Conservation (phyloP, 2,113 vertebrate genomes). For the Conger conger region DNA sequence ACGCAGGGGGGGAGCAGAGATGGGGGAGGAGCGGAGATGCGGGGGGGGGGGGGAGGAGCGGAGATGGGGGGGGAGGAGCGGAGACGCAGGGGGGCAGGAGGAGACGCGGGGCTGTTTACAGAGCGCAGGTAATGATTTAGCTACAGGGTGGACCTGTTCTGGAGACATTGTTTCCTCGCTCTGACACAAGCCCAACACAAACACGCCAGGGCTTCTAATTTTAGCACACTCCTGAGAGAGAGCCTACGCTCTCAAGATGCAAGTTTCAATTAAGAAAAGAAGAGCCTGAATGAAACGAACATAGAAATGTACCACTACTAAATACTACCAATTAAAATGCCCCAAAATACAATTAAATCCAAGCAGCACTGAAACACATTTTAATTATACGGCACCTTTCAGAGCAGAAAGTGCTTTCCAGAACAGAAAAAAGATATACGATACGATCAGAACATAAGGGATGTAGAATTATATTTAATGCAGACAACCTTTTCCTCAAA, state of each 20-base stretch:
- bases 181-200: constrained; percentile 8
- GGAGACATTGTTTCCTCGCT: constrained; percentile 1
- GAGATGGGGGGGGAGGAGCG: background rate
- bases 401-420: too few species aligned
- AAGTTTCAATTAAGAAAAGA: background rate
- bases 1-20: too few species aligned
- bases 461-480: too few species aligned
- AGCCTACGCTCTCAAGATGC: background rate
- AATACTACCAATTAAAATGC: too few species aligned
- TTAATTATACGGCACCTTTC: too few species aligned
- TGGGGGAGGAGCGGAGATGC: too few species aligned
- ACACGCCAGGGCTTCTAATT: constrained; percentile 1
- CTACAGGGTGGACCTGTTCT: constrained; percentile 17
- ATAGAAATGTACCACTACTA: too few species aligned
- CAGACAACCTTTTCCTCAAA: too few species aligned
- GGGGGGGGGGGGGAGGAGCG: background rate
- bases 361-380: background rate
- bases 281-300: too few species aligned
- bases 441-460: too few species aligned
- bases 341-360: background rate
- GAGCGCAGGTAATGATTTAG: constrained; percentile 17
- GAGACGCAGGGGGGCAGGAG: background rate
- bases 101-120: constrained; percentile 2
- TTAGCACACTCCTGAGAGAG: background rate
- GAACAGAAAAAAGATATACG: too few species aligned